Percentiles rank a stretch among this genome's conserved stretches.
phyloP scores from a whole-genome alignment of 2,113 vertebrate genomes.

The Calyptommatus sinebrachiatus region DNA sequence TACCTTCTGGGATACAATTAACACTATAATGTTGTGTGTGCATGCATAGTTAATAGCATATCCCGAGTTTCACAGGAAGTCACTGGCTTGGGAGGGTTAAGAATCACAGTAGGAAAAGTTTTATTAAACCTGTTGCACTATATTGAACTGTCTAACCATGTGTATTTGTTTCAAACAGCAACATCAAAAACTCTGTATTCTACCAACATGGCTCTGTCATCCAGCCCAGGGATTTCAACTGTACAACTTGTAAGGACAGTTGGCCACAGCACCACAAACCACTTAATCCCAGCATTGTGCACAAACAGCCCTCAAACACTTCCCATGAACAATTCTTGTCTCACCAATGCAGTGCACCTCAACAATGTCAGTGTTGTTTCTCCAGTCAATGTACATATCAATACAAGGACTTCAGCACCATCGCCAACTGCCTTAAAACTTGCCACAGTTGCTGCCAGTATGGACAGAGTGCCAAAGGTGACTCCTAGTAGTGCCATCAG shows the following conservation, averaged over 20 bases:
- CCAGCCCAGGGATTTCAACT: conserved; percentile 80
- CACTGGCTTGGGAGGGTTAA: background rate
- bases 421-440: conserved; percentile 94
- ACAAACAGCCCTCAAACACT: conserved; percentile 82
- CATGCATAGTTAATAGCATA: too few relatives aligned
- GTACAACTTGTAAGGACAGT: conserved; percentile 83
- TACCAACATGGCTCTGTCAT: conserved; percentile 81
- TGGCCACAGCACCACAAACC: conserved; percentile 80
- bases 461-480: conserved; percentile 90
- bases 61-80: background rate
- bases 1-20: too few relatives aligned
- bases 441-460: conserved; percentile 86
- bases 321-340: conserved; percentile 85
- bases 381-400: conserved; percentile 86
- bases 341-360: conserved; percentile 80
- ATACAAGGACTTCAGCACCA: conserved; percentile 84
- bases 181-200: conserved; percentile 83
- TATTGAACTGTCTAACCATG: background rate
- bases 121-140: background rate
- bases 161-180: conserved; percentile 66
- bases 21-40: too few relatives aligned
- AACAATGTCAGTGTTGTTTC: conserved; percentile 86
- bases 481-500: conserved; percentile 86
- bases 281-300: conserved; percentile 83
- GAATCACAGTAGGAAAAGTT: background rate